Evolutionary conservation across 2,797 vertebrate genomes (phyloP), one percentile per base, ranked within the genome.

Genomic region (Serranus cabrilla): DNA sequence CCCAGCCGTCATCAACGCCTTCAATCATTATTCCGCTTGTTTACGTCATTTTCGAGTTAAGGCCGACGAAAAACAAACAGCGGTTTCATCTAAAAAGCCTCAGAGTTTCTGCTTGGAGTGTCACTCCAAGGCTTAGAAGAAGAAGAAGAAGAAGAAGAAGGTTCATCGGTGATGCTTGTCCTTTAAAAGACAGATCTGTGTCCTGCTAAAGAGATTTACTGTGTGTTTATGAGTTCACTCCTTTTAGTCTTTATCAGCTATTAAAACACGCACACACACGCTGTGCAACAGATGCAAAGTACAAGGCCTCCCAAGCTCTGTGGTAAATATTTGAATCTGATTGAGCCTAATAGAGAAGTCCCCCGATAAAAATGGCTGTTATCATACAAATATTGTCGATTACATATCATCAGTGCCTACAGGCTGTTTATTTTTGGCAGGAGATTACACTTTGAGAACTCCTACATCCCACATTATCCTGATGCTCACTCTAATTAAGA

Each of bases 31-130:
- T 83, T 80, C 69, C 74, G 23, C 80, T 82, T 88, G 86, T 91
- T 87, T 89, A 74, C 84, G 76, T 91, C 86, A 69, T 88, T 84
- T 80, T 25, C 60, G 71, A 79, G 69, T 74, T 74, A 78, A 80
- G 64, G 69, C 74, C 3, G 71, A 77, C 68, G 69, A 47, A 92
- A 92, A 90, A 81, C 88, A 82, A 94, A 88, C 89, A 73, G 79
- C 21, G 75, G 81, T 77, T 87, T 78, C 0, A 17, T 69, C 76
- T 78, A 8, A 80, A n/a, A 88, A 77, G 54, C 79, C 79, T 81
- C 78, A 46, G 40, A 40, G 42, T 72, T 62, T 75, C 39, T 74
- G 55, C 20, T 61, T 58, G 59, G 42, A 63, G 56, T 40, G 73
- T 72, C 74, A 67, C 45, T 77, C 14, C 50, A 72, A 51, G 63